These are phyloP conservation scores for Actenoides hombroni DNA, from an alignment of 2,113 vertebrate genomes.

Conservation along the genomic window DNA sequence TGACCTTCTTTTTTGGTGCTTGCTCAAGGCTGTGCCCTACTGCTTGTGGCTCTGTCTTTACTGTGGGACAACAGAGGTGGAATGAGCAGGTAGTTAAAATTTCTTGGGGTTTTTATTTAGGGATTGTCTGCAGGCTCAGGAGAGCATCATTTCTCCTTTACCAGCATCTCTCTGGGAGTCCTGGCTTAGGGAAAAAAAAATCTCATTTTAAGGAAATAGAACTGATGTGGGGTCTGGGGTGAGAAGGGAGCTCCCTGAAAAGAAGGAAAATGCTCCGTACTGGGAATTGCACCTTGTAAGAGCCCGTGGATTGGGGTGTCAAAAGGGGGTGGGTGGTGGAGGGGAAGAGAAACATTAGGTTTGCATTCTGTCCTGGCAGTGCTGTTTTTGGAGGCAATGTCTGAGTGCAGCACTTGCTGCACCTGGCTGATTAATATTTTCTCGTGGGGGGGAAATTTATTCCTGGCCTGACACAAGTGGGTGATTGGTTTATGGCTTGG, in stretches of 20 bases:
- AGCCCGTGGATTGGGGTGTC: background rate
- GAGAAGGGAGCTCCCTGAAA: background rate
- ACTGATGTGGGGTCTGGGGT: background rate
- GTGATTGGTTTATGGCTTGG: background rate
- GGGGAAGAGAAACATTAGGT: background rate
- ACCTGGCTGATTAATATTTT: background rate
- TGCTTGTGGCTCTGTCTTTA: background rate
- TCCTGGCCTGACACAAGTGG: background rate
- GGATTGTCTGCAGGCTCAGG: background rate
- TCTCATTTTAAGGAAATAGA: background rate
- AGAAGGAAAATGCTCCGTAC: background rate
- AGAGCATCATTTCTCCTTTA: background rate
- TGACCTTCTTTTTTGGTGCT: rapidly evolving
- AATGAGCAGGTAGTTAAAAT: background rate
- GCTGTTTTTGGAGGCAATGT: background rate
- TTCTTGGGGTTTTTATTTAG: background rate
- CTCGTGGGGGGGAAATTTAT: background rate
- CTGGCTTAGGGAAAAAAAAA: background rate
- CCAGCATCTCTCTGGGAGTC: background rate
- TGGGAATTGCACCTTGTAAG: background rate
- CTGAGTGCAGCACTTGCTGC: background rate
- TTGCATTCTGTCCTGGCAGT: background rate
- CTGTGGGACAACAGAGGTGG: background rate
- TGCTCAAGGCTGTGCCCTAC: background rate
- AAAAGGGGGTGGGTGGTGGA: no score